A percentile compares a stretch with the other conserved stretches of the same genome.
Evolutionary conservation across 1,140 invertebrate genomes (phyloP).

Genomic region (Lepidurus couesii): DNA sequence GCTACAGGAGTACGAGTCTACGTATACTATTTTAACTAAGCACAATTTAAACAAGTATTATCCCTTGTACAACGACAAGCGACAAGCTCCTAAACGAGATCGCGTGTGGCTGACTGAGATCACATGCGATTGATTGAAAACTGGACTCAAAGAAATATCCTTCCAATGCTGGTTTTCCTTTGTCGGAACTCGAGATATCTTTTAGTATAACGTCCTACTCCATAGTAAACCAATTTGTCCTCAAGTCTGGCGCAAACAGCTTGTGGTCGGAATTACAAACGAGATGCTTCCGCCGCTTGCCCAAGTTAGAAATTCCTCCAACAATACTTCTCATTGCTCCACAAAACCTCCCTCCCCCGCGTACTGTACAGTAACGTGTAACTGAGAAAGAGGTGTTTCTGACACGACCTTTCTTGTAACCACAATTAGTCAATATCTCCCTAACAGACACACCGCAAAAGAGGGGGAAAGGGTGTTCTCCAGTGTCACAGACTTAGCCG

Average conservation of each 20-base stretch:
- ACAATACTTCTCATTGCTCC: neutral
- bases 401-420: slow-evolving; percentile 19
- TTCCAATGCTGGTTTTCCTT: too few species aligned
- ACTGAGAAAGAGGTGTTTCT: neutral
- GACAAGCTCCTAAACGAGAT: too few species aligned
- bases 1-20: too few species aligned
- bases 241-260: neutral
- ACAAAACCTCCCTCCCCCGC: neutral
- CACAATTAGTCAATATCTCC: slow-evolving; percentile 2
- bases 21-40: too few species aligned
- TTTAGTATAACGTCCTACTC: too few species aligned
- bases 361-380: neutral
- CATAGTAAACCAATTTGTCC: too few species aligned
- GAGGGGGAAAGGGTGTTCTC: neutral
- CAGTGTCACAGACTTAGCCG: slow-evolving; percentile 21
- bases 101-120: too few species aligned
- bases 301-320: neutral
- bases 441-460: neutral
- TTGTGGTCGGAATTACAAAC: neutral
- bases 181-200: too few species aligned
- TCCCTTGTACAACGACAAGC: too few species aligned
- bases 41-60: too few species aligned
- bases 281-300: neutral
- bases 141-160: too few species aligned
- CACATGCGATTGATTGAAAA: too few species aligned